Evolutionary conservation across 2,888 invertebrate genomes (phyloP), one percentile per base, ranked within the genome.

Genomic region (Caradrina clavipalpis): DNA sequence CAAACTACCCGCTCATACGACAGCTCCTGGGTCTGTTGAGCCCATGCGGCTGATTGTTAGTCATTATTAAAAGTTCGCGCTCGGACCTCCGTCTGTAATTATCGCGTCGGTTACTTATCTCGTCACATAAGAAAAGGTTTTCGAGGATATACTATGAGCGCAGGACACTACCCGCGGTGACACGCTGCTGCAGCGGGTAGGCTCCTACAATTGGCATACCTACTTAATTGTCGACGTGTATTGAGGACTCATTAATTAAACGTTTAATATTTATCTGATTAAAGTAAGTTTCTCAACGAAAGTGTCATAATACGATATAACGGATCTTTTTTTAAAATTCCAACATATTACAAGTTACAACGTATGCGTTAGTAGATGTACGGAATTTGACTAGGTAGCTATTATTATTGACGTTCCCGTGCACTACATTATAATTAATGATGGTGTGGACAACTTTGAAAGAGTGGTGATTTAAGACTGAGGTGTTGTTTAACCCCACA

Each of bases 401-500:
- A n/a, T 54, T 26, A 35, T 49, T 47, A n/a, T 19, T 31, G 17
- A 35, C 8, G 19, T n/a, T 31, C 22, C 31, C n/a, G 11, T 22
- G 21, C 22, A 55, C 26, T 56, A 35, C 11, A 45, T 39, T 75
- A 35, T 73, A 39, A 57, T 75, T 50, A 75, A 64, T 42, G 13
- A 31, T 63, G 67, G 62, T 74, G 39, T 73, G 35, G 31, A 26
- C 8, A 50, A 42, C 21, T 61, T 39, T 42, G 19, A 60, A 60
- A 26, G 50, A 31, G 21, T 19, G 31, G 42, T 69, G 64, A 69
- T 69, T 75, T 69, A 75, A 57, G 54, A 35, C 21, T 0, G 19
- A 17, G 76, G n/a, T 64, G 60, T 69, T 62, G 80, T 58, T 69
- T 69, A 61, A 59, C 64, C 35, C 15, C 35, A 39, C 80, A 77